phyloP scores from a whole-genome alignment of 2,888 invertebrate species.

The Mystacides longicornis region DNA sequence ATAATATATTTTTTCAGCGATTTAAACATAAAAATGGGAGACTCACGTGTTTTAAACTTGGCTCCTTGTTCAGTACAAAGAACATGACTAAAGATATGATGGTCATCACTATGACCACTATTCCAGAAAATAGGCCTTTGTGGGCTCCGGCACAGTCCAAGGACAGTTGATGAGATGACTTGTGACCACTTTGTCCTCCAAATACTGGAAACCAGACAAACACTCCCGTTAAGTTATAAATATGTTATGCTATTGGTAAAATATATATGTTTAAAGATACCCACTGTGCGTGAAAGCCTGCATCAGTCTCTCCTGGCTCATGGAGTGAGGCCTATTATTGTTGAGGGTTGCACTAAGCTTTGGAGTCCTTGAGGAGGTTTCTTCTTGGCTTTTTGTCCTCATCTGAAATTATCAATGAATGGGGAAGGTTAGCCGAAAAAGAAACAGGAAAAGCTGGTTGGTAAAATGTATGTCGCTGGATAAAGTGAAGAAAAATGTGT shows the following conservation, averaged over 20 bases:
- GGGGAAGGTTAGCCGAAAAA: no score
- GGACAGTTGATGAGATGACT: constrained; percentile 58
- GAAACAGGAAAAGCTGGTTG: no score
- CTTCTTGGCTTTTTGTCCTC: neutral
- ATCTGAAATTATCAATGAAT: no score
- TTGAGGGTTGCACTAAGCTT: no score
- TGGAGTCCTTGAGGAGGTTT: neutral
- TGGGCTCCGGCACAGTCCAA: constrained; percentile 82
- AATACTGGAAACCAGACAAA: constrained; percentile 9
- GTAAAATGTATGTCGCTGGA: no score
- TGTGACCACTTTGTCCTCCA: constrained; percentile 6
- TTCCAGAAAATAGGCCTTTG: constrained; percentile 66
- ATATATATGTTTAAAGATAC: neutral
- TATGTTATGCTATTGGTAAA: neutral
- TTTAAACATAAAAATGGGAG: neutral
- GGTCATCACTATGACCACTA: constrained; percentile 70
- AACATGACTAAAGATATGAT: constrained; percentile 86
- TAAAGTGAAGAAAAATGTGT: no score
- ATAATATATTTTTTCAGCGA: no score
- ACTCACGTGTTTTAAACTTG: constrained; percentile 49
- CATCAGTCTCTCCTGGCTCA: constrained; percentile 45
- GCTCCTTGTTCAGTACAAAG: constrained; percentile 69
- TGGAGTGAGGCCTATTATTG: constrained; percentile 42
- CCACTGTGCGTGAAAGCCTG: constrained; percentile 41
- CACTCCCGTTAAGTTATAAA: neutral